Conservation (phyloP, 2,113 vertebrate genomes). For the Erythrocebus patas region DNA sequence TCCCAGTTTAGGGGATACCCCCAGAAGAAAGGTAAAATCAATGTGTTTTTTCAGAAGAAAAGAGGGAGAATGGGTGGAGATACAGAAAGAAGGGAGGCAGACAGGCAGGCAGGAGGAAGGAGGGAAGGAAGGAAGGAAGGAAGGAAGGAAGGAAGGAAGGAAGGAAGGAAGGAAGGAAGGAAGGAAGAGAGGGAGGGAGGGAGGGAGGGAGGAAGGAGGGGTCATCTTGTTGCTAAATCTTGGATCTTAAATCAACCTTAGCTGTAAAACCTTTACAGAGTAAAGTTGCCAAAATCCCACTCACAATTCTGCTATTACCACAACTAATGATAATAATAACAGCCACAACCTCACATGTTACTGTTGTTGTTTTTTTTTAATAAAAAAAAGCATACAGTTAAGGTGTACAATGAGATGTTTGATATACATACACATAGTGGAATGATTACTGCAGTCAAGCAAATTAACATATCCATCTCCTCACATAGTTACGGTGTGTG, state of each 20-base stretch:
- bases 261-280: not conserved
- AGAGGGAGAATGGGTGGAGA: not conserved
- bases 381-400: not conserved
- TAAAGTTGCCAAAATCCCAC: not conserved
- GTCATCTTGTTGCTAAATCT: not conserved
- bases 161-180: not conserved
- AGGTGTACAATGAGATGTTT: not conserved
- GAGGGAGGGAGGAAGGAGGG: not conserved
- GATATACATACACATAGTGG: not conserved
- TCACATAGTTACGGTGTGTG: not conserved
- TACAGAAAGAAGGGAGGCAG: not conserved
- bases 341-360: not conserved
- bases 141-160: not conserved
- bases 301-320: not conserved
- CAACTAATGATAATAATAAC: not conserved
- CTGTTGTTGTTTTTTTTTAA: not conserved
- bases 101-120: not conserved
- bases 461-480: not conserved
- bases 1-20: not conserved
- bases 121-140: not conserved
- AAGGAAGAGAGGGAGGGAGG: accelerated
- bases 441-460: not conserved
- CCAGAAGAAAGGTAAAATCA: not conserved
- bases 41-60: not conserved
- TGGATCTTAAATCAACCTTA: not conserved